A percentile compares a stretch with the other conserved stretches of the same genome.
phyloP scores from a whole-genome alignment of 2,888 invertebrate species.

The Cheilosia scutellata region DNA sequence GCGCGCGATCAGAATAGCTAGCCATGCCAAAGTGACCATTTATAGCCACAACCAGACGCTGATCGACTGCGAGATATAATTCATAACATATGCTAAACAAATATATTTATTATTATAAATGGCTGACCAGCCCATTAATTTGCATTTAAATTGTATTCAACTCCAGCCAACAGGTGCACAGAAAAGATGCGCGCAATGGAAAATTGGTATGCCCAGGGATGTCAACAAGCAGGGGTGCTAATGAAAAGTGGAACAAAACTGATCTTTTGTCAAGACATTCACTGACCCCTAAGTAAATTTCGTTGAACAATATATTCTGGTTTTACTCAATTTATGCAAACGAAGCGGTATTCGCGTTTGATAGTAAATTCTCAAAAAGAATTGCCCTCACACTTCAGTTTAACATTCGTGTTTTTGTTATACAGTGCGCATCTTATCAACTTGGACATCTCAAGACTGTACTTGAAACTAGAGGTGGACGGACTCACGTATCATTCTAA shows the following conservation, averaged over 20 bases:
- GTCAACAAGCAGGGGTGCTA: background rate
- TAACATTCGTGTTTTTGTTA: conserved; percentile 37
- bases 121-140: conserved; percentile 12
- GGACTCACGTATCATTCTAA: conserved; percentile 36
- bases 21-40: conserved; percentile 24
- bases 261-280: background rate
- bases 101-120: conserved; percentile 19
- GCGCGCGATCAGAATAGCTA: conserved; percentile 44
- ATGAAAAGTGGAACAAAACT: background rate
- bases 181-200: background rate
- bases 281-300: conserved; percentile 29
- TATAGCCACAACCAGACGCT: conserved; percentile 39
- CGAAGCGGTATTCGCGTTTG: conserved; percentile 54
- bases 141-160: conserved; percentile 38
- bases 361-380: conserved; percentile 30
- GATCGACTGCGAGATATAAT: conserved; percentile 63
- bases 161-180: conserved; percentile 40
- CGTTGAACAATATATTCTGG: conserved; percentile 12
- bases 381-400: conserved; percentile 7
- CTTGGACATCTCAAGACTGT: conserved; percentile 46
- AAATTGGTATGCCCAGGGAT: conserved; percentile 29
- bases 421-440: conserved; percentile 30
- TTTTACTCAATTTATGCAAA: conserved; percentile 29
- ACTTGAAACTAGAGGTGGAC: conserved; percentile 39
- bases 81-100: conserved; percentile 64